A percentile compares a stretch with the other conserved stretches of the same genome.
Conservation (phyloP, 2,888 invertebrate species). For the Acleris holmiana region DNA sequence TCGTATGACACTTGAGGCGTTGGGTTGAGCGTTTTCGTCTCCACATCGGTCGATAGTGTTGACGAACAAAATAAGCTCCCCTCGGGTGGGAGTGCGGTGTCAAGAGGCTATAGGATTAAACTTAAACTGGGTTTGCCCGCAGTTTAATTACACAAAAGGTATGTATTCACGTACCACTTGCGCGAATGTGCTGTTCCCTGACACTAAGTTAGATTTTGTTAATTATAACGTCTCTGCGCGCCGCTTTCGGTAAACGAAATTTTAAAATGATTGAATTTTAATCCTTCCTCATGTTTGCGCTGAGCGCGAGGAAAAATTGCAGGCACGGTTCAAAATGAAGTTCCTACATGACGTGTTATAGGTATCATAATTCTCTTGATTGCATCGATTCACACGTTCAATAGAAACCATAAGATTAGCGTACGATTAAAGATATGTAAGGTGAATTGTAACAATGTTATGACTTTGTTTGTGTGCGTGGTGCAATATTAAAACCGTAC, state of each 20-base stretch:
- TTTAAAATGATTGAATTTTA: constrained; percentile 56
- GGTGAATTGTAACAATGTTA: neutral
- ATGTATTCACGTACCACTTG: constrained; percentile 67
- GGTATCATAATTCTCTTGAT: neutral
- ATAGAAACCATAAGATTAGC: neutral
- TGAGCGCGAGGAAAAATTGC: neutral
- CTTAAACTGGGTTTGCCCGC: constrained; percentile 81
- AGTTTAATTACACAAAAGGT: constrained; percentile 83
- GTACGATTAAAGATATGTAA: neutral
- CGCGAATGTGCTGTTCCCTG: constrained; percentile 67
- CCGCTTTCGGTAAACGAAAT: constrained; percentile 70
- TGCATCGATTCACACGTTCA: constrained; percentile 3
- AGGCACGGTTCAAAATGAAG: neutral
- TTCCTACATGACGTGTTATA: neutral
- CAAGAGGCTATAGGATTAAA: constrained; percentile 84
- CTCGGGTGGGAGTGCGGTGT: constrained; percentile 76
- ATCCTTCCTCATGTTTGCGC: constrained; percentile 17
- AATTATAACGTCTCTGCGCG: constrained; percentile 67
- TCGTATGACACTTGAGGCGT: constrained; percentile 62
- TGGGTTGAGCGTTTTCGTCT: constrained; percentile 69
- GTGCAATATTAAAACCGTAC: constrained; percentile 53
- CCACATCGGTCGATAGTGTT: constrained; percentile 80
- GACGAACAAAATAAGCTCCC: constrained; percentile 83
- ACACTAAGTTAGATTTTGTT: constrained; percentile 74
- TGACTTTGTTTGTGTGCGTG: constrained; percentile 46